These are phyloP conservation scores for Eubasilissa regina DNA, from an alignment of 1,140 invertebrate species.

Conservation along the genomic window DNA sequence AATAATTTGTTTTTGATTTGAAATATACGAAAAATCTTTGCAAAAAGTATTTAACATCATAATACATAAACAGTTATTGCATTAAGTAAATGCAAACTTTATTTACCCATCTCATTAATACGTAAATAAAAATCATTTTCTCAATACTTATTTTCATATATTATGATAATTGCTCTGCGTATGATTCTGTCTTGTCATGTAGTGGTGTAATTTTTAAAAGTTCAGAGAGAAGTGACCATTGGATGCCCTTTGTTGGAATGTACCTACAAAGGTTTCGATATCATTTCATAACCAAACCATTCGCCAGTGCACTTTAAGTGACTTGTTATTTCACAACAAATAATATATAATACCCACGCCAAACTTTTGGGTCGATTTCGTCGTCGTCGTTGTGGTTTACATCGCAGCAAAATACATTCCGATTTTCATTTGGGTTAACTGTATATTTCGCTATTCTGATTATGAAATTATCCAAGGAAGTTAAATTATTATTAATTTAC, in stretches of 20 bases:
- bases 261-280: conserved; percentile 20
- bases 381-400: background rate
- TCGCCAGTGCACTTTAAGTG: conserved; percentile 31
- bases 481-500: background rate
- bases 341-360: conserved; percentile 11
- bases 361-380: conserved; percentile 35
- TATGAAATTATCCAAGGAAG: too few species aligned
- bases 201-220: background rate
- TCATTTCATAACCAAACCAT: conserved; percentile 30
- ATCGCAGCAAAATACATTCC: background rate
- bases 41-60: too few species aligned
- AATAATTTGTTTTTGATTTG: too few species aligned
- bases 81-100: too few species aligned
- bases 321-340: conserved; percentile 35
- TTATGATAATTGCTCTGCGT: background rate
- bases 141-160: background rate
- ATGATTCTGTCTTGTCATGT: background rate
- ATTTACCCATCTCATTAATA: too few species aligned
- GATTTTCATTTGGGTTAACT: background rate
- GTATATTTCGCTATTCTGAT: background rate
- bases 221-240: conserved; percentile 21
- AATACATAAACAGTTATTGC: too few species aligned
- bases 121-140: too few species aligned
- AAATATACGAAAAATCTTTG: too few species aligned
- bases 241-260: conserved; percentile 8